Evolutionary conservation across 2,113 vertebrate species (phyloP).

Genomic region (Serinus canaria): DNA sequence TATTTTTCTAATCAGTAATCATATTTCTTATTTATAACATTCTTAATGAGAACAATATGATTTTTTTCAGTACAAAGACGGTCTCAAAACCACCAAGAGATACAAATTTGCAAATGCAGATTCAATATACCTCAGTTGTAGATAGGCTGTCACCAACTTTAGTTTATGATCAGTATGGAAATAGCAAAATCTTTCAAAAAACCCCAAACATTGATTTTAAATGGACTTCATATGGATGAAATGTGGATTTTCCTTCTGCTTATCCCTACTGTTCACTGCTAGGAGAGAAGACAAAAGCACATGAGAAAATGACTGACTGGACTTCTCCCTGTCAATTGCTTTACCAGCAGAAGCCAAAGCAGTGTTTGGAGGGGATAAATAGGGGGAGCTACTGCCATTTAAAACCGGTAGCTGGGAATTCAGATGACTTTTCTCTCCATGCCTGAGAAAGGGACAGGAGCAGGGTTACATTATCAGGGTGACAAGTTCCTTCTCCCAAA

Average conservation of each 20-base stretch:
- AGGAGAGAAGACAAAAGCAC: neutral
- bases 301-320: neutral
- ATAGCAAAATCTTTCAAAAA: neutral
- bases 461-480: neutral
- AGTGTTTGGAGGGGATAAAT: neutral
- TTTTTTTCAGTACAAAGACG: neutral
- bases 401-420: neutral
- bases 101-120: neutral
- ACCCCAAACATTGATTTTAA: neutral
- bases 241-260: neutral
- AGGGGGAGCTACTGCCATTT: accelerated
- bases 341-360: neutral
- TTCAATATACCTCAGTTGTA: neutral
- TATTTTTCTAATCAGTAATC: neutral
- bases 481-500: neutral
- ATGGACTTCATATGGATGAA: neutral
- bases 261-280: accelerated
- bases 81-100: neutral
- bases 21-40: neutral
- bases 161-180: neutral
- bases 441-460: accelerated
- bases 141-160: neutral
- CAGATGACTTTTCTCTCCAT: accelerated
- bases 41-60: neutral
- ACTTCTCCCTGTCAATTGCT: neutral